Evolutionary conservation across 1,140 invertebrate species (phyloP).

Genomic region (Reticulitermes speratus): DNA sequence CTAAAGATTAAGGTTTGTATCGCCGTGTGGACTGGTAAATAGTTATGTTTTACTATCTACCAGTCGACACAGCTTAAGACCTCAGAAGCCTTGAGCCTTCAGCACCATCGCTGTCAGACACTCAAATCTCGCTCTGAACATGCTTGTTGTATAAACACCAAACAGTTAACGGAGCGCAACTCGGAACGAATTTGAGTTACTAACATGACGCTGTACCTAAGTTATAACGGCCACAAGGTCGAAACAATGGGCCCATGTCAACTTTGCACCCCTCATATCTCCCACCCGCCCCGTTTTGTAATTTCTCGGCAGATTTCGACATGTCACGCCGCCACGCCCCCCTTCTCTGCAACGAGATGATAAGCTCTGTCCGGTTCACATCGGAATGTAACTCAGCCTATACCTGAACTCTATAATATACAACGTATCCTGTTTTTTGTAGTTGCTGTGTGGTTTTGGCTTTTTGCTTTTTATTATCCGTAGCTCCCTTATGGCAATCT

Average conservation of each 20-base stretch:
- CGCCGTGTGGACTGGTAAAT: no score
- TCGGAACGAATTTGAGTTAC: no score
- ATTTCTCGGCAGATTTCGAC: not conserved
- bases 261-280: not conserved
- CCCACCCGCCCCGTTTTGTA: not conserved
- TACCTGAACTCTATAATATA: not conserved
- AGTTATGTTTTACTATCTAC: no score
- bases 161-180: no score
- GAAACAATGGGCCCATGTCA: not conserved
- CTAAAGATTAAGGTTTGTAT: no score
- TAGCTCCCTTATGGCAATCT: not conserved
- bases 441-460: not conserved
- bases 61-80: no score
- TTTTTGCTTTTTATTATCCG: slow-evolving; percentile 3
- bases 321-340: slow-evolving; percentile 7
- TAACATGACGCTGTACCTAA: no score
- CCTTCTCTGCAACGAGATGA: not conserved
- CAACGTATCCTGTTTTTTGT: not conserved
- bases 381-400: not conserved
- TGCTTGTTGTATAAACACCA: no score
- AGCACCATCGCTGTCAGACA: no score
- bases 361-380: not conserved
- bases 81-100: no score
- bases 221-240: no score
- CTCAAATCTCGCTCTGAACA: no score